phyloP scores from a whole-genome alignment of 2,113 vertebrate genomes.

The Vulpes ferrilata region DNA sequence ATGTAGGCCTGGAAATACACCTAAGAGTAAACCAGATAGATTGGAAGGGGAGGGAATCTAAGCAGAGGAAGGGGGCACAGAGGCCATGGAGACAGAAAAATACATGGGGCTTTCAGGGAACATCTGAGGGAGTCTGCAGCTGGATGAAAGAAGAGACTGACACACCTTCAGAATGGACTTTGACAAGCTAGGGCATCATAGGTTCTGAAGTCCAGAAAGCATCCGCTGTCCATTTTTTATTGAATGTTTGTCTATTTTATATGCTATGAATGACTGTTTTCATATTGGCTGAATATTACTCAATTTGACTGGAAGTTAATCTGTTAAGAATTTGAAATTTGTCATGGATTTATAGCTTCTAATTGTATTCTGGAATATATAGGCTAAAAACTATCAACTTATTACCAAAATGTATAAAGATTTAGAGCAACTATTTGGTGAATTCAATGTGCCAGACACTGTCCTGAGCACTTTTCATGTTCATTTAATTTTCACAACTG shows the following conservation, averaged over 20 bases:
- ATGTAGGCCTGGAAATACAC: background rate
- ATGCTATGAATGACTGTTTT: background rate
- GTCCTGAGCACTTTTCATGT: background rate
- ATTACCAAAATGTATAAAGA: background rate
- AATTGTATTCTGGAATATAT: background rate
- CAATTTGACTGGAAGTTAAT: background rate
- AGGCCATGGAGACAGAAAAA: background rate
- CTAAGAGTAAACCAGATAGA: background rate
- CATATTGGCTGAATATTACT: background rate
- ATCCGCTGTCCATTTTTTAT: background rate
- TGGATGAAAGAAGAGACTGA: background rate
- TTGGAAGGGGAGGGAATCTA: background rate
- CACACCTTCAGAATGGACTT: background rate
- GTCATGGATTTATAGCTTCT: background rate
- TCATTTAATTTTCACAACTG: background rate
- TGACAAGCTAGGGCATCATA: background rate
- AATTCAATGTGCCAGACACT: background rate
- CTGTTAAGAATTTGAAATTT: slow-evolving; percentile 17
- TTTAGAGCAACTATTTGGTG: background rate
- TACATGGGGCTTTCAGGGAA: background rate
- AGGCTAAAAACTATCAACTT: background rate
- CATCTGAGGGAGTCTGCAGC: background rate
- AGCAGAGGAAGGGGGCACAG: background rate
- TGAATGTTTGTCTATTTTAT: background rate
- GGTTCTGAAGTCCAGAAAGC: background rate